Evolutionary conservation across 2,888 invertebrate species (phyloP).

Genomic region (Hypomecis punctinalis): DNA sequence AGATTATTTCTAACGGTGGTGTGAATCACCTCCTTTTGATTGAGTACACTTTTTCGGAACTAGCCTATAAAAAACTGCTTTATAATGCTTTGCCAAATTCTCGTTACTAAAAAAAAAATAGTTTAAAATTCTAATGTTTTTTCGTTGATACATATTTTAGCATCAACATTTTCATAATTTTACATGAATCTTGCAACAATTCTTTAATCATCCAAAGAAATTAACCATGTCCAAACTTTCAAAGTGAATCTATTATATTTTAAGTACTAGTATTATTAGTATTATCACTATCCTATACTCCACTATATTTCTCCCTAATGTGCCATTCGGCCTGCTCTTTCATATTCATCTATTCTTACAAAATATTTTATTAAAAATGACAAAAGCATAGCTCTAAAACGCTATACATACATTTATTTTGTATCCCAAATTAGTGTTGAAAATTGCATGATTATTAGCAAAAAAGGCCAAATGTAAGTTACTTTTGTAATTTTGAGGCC

Average conservation of each 20-base stretch:
- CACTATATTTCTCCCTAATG: conserved; percentile 35
- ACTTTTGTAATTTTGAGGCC: conserved; percentile 3
- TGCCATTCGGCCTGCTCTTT: conserved; percentile 34
- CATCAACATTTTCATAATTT: not conserved
- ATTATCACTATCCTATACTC: conserved; percentile 16
- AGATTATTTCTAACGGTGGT: no score
- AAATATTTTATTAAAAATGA: not conserved
- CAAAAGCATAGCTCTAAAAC: not conserved
- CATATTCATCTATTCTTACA: conserved; percentile 7
- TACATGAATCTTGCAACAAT: not conserved
- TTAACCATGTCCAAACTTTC: not conserved
- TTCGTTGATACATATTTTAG: no score
- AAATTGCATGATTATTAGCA: not conserved
- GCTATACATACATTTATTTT: no score
- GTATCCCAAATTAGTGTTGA: conserved; percentile 1
- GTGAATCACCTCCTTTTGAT: no score
- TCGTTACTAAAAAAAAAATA: no score
- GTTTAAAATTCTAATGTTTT: no score
- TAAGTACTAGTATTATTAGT: conserved; percentile 23
- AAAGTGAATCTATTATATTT: not conserved
- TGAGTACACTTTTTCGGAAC: no score
- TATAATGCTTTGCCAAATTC: no score
- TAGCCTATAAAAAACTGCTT: no score
- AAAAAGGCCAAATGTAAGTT: not conserved
- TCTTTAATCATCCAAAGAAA: conserved; percentile 1